Conservation (phyloP, 2,113 vertebrate species). For the Loxodonta africana region DNA sequence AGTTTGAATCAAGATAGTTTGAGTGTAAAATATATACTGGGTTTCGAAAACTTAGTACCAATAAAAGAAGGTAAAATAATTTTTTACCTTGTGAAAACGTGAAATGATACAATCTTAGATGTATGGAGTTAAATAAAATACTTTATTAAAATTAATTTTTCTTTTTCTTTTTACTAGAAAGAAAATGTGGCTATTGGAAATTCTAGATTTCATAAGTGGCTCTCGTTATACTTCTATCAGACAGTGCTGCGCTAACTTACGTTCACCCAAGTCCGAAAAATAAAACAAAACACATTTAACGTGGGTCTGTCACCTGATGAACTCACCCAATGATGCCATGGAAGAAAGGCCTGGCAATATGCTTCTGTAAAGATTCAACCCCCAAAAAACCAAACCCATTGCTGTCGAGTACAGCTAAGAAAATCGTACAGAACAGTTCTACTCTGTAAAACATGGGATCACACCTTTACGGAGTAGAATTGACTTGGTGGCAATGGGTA, state of each 20-base stretch:
- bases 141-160: constrained; percentile 35
- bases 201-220: neutral
- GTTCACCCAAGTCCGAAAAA: neutral
- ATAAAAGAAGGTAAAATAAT: neutral
- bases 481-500: neutral
- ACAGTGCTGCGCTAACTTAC: neutral
- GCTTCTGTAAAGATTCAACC: neutral
- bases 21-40: neutral
- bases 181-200: neutral
- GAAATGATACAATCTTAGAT: constrained; percentile 13
- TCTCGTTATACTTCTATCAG: neutral
- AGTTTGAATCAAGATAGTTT: neutral
- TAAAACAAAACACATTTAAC: neutral
- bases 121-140: neutral
- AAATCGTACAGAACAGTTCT: neutral
- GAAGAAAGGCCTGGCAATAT: neutral
- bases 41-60: constrained; percentile 17
- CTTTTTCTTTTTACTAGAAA: neutral
- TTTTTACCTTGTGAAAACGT: neutral
- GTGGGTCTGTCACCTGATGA: neutral
- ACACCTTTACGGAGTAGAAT: neutral
- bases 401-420: neutral
- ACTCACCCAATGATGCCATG: neutral
- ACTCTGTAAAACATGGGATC: neutral
- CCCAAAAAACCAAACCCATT: too few relatives aligned